These are phyloP conservation scores for Acyrthosiphon pisum DNA, from an alignment of 1,140 invertebrate genomes.

Conservation along the genomic window DNA sequence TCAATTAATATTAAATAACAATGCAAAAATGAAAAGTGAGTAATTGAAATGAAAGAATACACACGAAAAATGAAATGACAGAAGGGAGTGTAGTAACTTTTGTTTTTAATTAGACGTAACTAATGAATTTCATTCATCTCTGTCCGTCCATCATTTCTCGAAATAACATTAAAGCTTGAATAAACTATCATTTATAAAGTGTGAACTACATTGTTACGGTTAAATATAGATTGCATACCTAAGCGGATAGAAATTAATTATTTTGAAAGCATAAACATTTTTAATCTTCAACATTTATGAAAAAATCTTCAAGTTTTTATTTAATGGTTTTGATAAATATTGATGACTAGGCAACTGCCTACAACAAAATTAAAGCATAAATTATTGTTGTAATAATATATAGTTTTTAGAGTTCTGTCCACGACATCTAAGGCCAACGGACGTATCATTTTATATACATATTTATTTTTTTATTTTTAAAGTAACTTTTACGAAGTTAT, in stretches of 20 bases:
- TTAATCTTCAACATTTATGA: not conserved
- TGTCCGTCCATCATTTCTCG: not conserved
- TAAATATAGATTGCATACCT: not conserved
- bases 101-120: constrained; percentile 9
- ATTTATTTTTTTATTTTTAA: not conserved
- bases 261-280: not conserved
- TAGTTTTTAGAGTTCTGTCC: not conserved
- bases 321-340: not conserved
- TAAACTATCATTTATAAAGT: constrained; percentile 1
- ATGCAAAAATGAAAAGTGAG: not conserved
- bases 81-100: not conserved
- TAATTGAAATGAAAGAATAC: not conserved
- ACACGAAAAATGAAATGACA: not conserved
- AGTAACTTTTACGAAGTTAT: too few relatives aligned
- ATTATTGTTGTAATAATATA: not conserved
- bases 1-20: not conserved
- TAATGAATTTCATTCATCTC: not conserved
- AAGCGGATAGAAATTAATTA: constrained; percentile 19
- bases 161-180: constrained; percentile 3
- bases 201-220: constrained; percentile 2
- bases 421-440: not conserved
- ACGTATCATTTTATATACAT: not conserved
- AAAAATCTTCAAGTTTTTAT: not conserved
- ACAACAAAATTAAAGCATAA: not conserved
- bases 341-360: not conserved